phyloP scores from a whole-genome alignment of 2,113 vertebrate species.

The Eonycteris spelaea region DNA sequence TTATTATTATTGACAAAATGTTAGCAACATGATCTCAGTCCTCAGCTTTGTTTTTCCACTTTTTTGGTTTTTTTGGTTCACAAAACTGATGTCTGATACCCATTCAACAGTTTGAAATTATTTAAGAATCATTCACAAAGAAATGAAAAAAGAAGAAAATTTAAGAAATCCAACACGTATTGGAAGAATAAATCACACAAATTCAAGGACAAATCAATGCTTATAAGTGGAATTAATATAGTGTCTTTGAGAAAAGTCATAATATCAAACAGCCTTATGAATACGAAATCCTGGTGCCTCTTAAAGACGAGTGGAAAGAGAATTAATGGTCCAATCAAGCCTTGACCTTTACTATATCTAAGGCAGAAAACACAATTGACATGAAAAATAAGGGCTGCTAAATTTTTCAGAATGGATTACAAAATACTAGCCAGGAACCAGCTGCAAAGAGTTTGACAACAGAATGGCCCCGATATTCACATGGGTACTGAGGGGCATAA shows the following conservation, averaged over 20 bases:
- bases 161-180: not conserved
- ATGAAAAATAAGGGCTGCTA: not conserved
- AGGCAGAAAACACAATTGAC: not conserved
- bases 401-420: conserved; percentile 39
- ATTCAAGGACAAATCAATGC: not conserved
- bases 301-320: not conserved
- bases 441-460: conserved; percentile 24
- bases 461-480: not conserved
- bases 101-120: conserved; percentile 17
- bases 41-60: not conserved
- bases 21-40: not conserved
- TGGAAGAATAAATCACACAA: not conserved
- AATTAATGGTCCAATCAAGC: not conserved
- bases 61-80: not conserved
- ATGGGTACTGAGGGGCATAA: not conserved
- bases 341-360: not conserved
- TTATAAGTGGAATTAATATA: not conserved
- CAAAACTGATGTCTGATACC: conserved; percentile 35
- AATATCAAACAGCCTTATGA: not conserved
- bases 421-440: conserved; percentile 39
- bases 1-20: not conserved
- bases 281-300: not conserved
- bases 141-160: conserved; percentile 27
- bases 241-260: not conserved
- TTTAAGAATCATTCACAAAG: conserved; percentile 18